These are phyloP conservation scores for Sepioteuthis lessoniana DNA, from an alignment of 2,888 invertebrate genomes.

Conservation along the genomic window DNA sequence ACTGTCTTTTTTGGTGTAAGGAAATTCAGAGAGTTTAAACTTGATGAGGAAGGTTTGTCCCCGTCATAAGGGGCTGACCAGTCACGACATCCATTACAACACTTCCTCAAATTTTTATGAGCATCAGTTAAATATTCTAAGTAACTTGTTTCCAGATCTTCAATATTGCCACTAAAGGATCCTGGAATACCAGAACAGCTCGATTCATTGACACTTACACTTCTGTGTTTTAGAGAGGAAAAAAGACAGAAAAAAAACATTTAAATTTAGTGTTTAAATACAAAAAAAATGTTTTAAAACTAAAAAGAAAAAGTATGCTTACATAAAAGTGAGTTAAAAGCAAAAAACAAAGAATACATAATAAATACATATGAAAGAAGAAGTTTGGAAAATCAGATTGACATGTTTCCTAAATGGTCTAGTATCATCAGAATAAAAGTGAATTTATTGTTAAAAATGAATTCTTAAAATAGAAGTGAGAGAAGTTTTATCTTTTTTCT, in stretches of 20 bases:
- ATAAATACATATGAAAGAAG: too few relatives aligned
- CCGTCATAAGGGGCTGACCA: constrained; percentile 90
- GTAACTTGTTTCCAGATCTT: constrained; percentile 70
- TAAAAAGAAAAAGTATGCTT: too few relatives aligned
- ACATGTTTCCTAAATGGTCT: too few relatives aligned
- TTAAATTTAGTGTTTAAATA: background rate
- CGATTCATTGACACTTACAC: background rate
- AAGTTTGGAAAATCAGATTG: too few relatives aligned
- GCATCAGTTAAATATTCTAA: constrained; percentile 87
- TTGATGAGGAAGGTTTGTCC: constrained; percentile 75
- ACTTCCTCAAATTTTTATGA: constrained; percentile 84
- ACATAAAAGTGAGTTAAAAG: too few relatives aligned
- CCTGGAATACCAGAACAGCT: constrained; percentile 51
- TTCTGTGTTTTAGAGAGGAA: background rate
- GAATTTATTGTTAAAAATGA: too few relatives aligned
- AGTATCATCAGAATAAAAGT: too few relatives aligned
- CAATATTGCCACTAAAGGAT: constrained; percentile 58
- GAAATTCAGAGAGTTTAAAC: constrained; percentile 51
- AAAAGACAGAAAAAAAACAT: background rate
- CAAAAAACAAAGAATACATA: too few relatives aligned
- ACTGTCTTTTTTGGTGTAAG: background rate
- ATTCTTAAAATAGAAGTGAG: too few relatives aligned
- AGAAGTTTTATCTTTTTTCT: too few relatives aligned
- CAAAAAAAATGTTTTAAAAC: too few relatives aligned
- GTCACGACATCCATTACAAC: constrained; percentile 83